A percentile compares a stretch with the other conserved stretches of the same genome.
phyloP scores from a whole-genome alignment of 2,113 vertebrate species.

The Lophius piscatorius region DNA sequence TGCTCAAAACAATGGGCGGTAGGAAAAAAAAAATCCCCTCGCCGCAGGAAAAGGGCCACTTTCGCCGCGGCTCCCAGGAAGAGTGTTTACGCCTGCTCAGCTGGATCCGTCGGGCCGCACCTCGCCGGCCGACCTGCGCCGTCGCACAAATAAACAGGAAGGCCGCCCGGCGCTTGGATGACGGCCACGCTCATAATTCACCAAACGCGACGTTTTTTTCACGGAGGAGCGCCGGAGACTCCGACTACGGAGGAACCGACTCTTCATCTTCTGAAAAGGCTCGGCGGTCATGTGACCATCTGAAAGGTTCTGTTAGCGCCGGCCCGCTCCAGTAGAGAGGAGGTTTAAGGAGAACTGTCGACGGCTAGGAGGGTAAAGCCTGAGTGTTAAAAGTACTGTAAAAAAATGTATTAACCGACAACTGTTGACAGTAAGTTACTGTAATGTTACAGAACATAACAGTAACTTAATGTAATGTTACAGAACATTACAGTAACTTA shows the following conservation, averaged over 20 bases:
- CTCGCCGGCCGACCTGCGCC: constrained; percentile 73
- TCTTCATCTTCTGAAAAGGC: constrained; percentile 70
- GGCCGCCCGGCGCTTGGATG: constrained; percentile 78
- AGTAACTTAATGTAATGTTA: too few species aligned
- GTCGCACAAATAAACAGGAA: constrained; percentile 85
- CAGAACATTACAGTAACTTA: too few species aligned
- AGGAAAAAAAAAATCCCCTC: constrained; percentile 60
- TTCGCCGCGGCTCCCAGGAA: constrained; percentile 56
- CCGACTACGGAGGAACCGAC: constrained; percentile 74
- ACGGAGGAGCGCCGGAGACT: too few species aligned
- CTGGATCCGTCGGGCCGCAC: constrained; percentile 75
- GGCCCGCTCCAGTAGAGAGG: too few species aligned
- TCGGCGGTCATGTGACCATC: not conserved
- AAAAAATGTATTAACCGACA: too few species aligned
- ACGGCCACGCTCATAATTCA: constrained; percentile 79
- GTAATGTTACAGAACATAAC: too few species aligned
- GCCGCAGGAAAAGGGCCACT: constrained; percentile 60
- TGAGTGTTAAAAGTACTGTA: too few species aligned
- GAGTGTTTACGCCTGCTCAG: constrained; percentile 70
- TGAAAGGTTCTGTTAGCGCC: too few species aligned
- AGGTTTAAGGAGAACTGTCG: too few species aligned
- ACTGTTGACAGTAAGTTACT: too few species aligned
- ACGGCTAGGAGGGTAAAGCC: too few species aligned
- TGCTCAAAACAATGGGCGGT: constrained; percentile 76
- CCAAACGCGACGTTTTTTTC: constrained; percentile 77